Percentiles rank a stretch among this genome's conserved stretches.
These are phyloP conservation scores for Cromileptes altivelis DNA, from an alignment of 2,113 vertebrate species.

Conservation along the genomic window DNA sequence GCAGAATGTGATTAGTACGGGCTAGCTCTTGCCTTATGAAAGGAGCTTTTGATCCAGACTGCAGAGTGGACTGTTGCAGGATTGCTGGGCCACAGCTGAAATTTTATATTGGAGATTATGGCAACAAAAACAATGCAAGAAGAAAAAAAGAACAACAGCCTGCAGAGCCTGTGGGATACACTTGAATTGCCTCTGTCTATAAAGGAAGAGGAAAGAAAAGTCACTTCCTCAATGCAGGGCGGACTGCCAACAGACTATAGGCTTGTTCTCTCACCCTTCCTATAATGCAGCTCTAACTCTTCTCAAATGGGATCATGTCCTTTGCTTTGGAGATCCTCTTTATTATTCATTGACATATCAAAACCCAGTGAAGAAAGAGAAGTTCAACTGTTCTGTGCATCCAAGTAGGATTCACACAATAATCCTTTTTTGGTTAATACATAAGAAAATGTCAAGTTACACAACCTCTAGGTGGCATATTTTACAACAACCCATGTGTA, in stretches of 20 bases:
- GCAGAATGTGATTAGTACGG: constrained; percentile 74
- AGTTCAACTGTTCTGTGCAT: neutral
- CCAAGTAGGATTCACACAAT: neutral
- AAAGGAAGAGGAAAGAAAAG: constrained; percentile 63
- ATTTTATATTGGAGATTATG: constrained; percentile 56
- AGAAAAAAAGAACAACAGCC: constrained; percentile 15
- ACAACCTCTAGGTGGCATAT: neutral
- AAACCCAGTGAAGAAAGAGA: neutral
- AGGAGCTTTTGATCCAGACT: constrained; percentile 73
- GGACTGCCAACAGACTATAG: neutral
- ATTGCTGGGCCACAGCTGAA: constrained; percentile 50
- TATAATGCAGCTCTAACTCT: constrained; percentile 10
- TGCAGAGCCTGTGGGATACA: constrained; percentile 30
- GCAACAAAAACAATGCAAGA: constrained; percentile 51
- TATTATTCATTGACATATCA: neutral
- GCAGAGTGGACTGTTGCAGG: constrained; percentile 47
- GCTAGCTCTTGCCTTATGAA: constrained; percentile 58
- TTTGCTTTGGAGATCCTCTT: neutral
- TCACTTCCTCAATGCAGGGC: constrained; percentile 61
- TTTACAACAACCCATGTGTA: neutral
- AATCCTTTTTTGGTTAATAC: neutral
- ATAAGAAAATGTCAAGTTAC: neutral
- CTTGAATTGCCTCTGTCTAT: constrained; percentile 40
- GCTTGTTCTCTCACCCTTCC: constrained; percentile 14
- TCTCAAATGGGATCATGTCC: constrained; percentile 16